phyloP scores from a whole-genome alignment of 2,888 invertebrate species.

The Acanthoscelides obtectus region DNA sequence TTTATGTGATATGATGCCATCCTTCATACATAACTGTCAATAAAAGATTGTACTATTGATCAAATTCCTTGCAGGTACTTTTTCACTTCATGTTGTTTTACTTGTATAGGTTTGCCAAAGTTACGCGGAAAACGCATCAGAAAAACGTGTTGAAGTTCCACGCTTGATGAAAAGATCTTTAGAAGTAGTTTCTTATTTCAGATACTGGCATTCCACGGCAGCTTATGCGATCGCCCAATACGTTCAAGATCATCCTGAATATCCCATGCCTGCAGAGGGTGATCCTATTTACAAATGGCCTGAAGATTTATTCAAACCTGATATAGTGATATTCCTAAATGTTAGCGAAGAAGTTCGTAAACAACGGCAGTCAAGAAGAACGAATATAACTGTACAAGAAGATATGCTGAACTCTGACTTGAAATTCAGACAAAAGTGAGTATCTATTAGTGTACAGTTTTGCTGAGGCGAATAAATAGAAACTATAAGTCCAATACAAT shows the following conservation, averaged over 20 bases:
- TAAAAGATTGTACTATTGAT: too few relatives aligned
- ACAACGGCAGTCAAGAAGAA: slow-evolving; percentile 37
- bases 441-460: not conserved
- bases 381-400: slow-evolving; percentile 37
- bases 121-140: too few relatives aligned
- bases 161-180: too few relatives aligned
- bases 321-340: slow-evolving; percentile 44
- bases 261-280: slow-evolving; percentile 34
- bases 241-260: slow-evolving; percentile 29
- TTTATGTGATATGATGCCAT: too few relatives aligned
- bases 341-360: slow-evolving; percentile 44
- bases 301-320: slow-evolving; percentile 45
- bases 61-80: too few relatives aligned
- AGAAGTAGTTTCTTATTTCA: slow-evolving; percentile 10
- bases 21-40: too few relatives aligned
- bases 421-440: slow-evolving; percentile 41
- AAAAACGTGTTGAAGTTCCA: too few relatives aligned
- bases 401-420: slow-evolving; percentile 30
- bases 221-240: slow-evolving; percentile 45
- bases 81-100: too few relatives aligned
- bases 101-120: too few relatives aligned
- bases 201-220: slow-evolving; percentile 51
- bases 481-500: too few relatives aligned
- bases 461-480: not conserved
- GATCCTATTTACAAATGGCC: slow-evolving; percentile 46